Percentiles rank a stretch among this genome's conserved stretches.
phyloP scores from a whole-genome alignment of 2,113 vertebrate genomes.

The Pelodiscus sinensis region DNA sequence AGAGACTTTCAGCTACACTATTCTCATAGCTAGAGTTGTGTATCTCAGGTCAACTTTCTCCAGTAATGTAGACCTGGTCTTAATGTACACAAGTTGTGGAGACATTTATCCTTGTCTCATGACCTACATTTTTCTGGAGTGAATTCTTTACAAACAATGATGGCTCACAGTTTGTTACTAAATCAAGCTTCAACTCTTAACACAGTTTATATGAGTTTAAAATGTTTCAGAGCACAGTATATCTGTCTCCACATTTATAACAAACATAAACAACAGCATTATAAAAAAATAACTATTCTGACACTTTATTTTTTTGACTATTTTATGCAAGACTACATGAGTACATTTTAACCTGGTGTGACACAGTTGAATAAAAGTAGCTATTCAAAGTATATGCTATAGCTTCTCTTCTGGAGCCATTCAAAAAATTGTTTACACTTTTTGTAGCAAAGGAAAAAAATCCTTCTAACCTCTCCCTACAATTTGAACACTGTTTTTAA shows the following conservation, averaged over 20 bases:
- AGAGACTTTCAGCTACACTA: too few relatives aligned
- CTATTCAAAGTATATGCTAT: background rate
- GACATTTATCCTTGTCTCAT: conserved; percentile 50
- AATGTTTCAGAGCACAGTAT: conserved; percentile 20
- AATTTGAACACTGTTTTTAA: background rate
- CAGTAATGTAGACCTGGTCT: too few relatives aligned
- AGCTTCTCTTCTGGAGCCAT: conserved; percentile 23
- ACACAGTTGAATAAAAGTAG: background rate
- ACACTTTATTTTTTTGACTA: conserved; percentile 35
- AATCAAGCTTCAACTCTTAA: conserved; percentile 61
- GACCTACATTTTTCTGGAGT: conserved; percentile 62
- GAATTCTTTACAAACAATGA: conserved; percentile 68
- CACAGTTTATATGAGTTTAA: conserved; percentile 61
- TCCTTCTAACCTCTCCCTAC: conserved; percentile 9
- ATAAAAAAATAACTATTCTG: conserved; percentile 55
- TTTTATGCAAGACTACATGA: conserved; percentile 14
- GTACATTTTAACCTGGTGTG: conserved; percentile 57
- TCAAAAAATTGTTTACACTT: conserved; percentile 31
- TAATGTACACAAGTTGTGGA: conserved; percentile 35
- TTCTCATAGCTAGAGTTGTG: too few relatives aligned
- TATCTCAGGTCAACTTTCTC: too few relatives aligned
- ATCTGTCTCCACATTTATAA: conserved; percentile 36
- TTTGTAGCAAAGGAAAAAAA: conserved; percentile 24
- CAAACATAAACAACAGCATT: conserved; percentile 41
- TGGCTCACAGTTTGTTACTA: conserved; percentile 73